phyloP scores from a whole-genome alignment of 2,113 vertebrate species.

The Eudyptes chrysolophus region DNA sequence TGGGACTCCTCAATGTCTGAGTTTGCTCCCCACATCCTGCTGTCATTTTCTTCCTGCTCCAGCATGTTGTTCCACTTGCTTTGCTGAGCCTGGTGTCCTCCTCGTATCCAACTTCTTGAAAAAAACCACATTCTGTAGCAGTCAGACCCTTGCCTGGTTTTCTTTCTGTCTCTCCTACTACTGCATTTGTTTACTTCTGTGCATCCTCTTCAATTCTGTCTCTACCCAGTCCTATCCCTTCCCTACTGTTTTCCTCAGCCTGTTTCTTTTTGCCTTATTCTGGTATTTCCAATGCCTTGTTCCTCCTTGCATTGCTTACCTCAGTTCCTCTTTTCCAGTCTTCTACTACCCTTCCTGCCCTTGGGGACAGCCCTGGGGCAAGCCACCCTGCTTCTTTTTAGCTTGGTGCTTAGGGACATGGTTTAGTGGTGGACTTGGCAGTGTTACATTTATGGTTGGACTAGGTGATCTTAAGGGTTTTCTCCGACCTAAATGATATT shows the following conservation, averaged over 20 bases:
- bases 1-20: neutral
- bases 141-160: neutral
- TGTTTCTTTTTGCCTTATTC: neutral
- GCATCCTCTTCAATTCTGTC: neutral
- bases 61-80: neutral
- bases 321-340: neutral
- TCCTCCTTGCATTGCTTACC: neutral
- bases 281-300: neutral
- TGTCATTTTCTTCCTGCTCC: neutral
- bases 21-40: neutral
- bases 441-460: neutral
- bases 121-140: neutral
- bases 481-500: neutral
- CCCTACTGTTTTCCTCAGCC: neutral
- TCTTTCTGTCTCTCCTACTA: neutral
- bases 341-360: rapidly evolving
- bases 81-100: neutral
- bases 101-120: neutral
- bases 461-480: neutral
- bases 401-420: neutral
- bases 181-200: neutral
- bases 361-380: rapidly evolving
- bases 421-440: neutral
- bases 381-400: neutral
- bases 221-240: rapidly evolving